Conservation (phyloP, 1,140 invertebrate species). For the Hycleus phaleratus region DNA sequence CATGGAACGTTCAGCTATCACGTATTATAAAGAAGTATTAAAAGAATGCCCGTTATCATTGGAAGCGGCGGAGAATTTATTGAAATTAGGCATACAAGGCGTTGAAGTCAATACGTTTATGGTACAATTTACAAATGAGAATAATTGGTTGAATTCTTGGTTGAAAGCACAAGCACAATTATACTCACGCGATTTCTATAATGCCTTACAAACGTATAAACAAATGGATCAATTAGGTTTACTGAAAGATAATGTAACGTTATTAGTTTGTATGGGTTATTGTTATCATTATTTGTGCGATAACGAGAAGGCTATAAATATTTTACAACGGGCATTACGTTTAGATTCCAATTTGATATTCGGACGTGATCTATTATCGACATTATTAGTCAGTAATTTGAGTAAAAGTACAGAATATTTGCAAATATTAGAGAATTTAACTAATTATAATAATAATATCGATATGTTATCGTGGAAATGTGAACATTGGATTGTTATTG, state of each 20-base stretch:
- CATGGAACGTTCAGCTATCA: slow-evolving; percentile 65
- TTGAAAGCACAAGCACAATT: slow-evolving; percentile 61
- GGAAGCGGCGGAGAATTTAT: slow-evolving; percentile 62
- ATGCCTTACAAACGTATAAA: slow-evolving; percentile 53
- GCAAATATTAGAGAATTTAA: too few relatives aligned
- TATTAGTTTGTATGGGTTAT: slow-evolving; percentile 58
- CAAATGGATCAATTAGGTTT: slow-evolving; percentile 53
- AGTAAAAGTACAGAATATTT: too few relatives aligned
- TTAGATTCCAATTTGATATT: slow-evolving; percentile 32
- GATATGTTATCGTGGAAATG: slow-evolving; percentile 29
- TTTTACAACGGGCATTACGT: slow-evolving; percentile 35
- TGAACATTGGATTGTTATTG: slow-evolving; percentile 38
- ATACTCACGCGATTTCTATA: slow-evolving; percentile 54
- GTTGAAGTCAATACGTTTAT: slow-evolving; percentile 62
- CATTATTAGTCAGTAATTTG: slow-evolving; percentile 22
- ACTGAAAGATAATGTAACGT: slow-evolving; percentile 57
- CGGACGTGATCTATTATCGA: slow-evolving; percentile 34
- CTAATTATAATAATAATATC: slow-evolving; percentile 18
- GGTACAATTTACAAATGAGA: slow-evolving; percentile 47
- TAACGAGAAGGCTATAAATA: slow-evolving; percentile 36
- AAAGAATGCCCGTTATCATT: slow-evolving; percentile 58
- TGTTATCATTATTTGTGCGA: slow-evolving; percentile 56
- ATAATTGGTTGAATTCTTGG: slow-evolving; percentile 58
- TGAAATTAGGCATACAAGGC: slow-evolving; percentile 62
- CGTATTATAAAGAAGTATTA: slow-evolving; percentile 71